These are phyloP conservation scores for Macaca nemestrina DNA, from an alignment of 2,113 vertebrate genomes.

Conservation along the genomic window DNA sequence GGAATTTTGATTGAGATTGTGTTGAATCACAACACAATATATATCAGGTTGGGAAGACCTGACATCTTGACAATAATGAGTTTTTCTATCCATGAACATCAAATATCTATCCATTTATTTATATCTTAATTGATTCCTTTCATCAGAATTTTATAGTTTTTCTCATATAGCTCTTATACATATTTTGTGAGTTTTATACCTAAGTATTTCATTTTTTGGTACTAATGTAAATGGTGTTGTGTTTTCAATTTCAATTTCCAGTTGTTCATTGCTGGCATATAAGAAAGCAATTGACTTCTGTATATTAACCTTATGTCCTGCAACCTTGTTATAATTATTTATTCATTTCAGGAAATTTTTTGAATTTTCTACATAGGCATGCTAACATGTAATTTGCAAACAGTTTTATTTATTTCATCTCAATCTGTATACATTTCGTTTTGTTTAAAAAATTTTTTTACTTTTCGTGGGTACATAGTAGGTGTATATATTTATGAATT, in stretches of 20 bases:
- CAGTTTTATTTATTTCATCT: neutral
- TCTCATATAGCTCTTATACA: neutral
- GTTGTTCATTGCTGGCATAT: neutral
- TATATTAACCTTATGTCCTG: neutral
- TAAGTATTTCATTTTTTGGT: neutral
- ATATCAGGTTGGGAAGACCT: neutral
- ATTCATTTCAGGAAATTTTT: neutral
- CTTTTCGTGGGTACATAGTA: too few relatives aligned
- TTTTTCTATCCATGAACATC: too few relatives aligned
- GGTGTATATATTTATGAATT: too few relatives aligned
- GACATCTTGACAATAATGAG: too few relatives aligned
- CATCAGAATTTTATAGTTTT: neutral
- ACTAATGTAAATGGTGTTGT: neutral
- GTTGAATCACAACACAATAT: neutral
- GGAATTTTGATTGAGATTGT: neutral
- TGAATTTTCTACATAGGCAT: neutral
- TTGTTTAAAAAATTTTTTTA: too few relatives aligned
- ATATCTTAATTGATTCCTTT: neutral
- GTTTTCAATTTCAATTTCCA: neutral
- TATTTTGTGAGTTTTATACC: neutral
- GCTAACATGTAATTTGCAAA: neutral
- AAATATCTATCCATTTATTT: too few relatives aligned
- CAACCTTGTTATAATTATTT: neutral
- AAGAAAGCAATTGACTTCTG: neutral
- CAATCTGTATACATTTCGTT: neutral